Evolutionary conservation across 64 coral and sea anemone genomes (phyloP), one percentile per base, ranked within the genome.

Genomic region (Pocillopora damicornis): DNA sequence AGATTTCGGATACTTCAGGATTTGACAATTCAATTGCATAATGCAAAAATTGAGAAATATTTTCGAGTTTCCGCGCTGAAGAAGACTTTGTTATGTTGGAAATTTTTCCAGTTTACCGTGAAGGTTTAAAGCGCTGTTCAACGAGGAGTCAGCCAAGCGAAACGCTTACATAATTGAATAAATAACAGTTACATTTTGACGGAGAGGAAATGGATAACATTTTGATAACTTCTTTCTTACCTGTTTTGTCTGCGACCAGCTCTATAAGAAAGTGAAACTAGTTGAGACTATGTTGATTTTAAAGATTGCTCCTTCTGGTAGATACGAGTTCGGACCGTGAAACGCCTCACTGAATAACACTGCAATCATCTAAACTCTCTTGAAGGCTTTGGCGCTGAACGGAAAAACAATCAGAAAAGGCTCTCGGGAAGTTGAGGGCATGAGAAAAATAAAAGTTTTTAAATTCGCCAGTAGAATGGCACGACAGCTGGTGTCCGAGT

Each of bases 391-490:
- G 79, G n/a, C 36, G 25, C n/a, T 63, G 23, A 22, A 25, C 79
- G 56, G 79, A 59, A 79, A 79, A 75, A 12, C 20, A 14, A 18
- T 23, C 65, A 11, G 58, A 14, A 38, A 37, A 65, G 65, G 64
- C 58, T 72, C 20, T 71, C 36, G 37, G 18, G 5, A 38, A 37
- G 63, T 67, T 66, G 71, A 73, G 51, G 25, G 65, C 69, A 71
- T 85, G 65, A 18, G 81, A 85, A 73, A 71, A 85, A 85, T 85
- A 30, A 72, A 73, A 14, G 81, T 35, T 69, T 85, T 58, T 69
- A 66, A 37, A 85, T 85, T 85, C 61, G 16, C 37, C 9, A 45
- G 36, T 22, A 85, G 63, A 85, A 85, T 85, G 37, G 36, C 37
- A 1, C 37, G 26, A 2, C 81, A 85, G 81, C 81, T 85, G 81